Percentiles rank a stretch among this genome's conserved stretches.
Evolutionary conservation across 2,888 invertebrate genomes (phyloP).

Genomic region (Cryptus armator): DNA sequence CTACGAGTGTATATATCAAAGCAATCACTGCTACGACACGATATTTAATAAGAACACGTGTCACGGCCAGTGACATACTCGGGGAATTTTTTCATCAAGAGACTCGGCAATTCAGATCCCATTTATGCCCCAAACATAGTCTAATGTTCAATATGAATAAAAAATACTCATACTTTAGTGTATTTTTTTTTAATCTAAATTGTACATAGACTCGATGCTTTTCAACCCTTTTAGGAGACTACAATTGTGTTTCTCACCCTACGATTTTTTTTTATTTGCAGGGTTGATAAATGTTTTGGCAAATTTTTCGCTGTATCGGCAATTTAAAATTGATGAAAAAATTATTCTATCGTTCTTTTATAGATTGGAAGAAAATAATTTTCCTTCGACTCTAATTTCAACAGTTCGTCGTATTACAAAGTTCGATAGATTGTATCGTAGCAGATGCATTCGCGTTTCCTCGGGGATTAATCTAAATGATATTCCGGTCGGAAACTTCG

Average conservation of each 20-base stretch:
- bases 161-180: neutral
- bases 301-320: too few species aligned
- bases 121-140: neutral
- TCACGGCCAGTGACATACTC: slow-evolving; percentile 3
- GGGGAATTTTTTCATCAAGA: neutral
- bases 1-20: slow-evolving; percentile 1
- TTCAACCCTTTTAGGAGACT: too few species aligned
- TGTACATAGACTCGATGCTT: neutral
- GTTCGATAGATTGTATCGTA: too few species aligned
- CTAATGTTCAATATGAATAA: neutral
- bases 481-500: neutral
- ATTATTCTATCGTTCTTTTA: too few species aligned
- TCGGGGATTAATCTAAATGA: neutral
- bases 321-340: too few species aligned
- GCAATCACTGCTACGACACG: neutral
- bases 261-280: too few species aligned
- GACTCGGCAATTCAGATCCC: neutral
- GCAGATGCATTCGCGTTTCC: neutral
- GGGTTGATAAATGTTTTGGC: too few species aligned
- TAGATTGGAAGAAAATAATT: too few species aligned
- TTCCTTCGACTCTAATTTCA: too few species aligned
- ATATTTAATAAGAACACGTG: slow-evolving; percentile 39
- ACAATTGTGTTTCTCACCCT: too few species aligned
- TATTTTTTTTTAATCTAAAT: slow-evolving; percentile 3
- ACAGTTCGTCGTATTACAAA: neutral